phyloP scores from a whole-genome alignment of 2,888 invertebrate species.

The Yponomeuta malinellus region DNA sequence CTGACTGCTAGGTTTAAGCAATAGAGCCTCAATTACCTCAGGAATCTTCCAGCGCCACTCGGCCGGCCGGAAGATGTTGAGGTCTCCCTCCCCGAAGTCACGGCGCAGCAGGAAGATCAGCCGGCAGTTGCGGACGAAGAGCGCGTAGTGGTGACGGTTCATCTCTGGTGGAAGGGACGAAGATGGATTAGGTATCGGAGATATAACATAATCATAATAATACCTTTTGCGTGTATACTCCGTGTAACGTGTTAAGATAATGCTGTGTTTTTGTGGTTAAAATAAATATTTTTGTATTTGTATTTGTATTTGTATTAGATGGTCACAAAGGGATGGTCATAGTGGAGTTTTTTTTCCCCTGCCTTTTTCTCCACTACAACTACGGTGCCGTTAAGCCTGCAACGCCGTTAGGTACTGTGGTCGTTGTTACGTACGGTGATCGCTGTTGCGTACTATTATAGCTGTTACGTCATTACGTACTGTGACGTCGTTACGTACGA shows the following conservation, averaged over 20 bases:
- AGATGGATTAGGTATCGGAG: background rate
- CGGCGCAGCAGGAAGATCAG: slow-evolving; percentile 92
- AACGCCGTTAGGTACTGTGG: background rate
- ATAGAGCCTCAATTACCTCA: slow-evolving; percentile 73
- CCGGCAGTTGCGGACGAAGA: slow-evolving; percentile 97
- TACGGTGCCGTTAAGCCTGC: background rate
- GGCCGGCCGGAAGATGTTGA: slow-evolving; percentile 96
- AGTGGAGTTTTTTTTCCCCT: no score
- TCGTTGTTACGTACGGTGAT: background rate
- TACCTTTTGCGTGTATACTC: no score
- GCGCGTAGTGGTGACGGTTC: slow-evolving; percentile 99
- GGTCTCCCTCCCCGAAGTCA: slow-evolving; percentile 94
- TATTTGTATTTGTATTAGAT: no score
- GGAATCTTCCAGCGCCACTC: slow-evolving; percentile 99
- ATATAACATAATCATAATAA: no score
- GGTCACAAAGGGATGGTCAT: no score
- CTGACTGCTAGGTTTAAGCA: no score
- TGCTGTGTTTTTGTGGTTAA: no score
- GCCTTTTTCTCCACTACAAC: no score
- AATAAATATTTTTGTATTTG: no score
- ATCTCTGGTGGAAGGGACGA: slow-evolving; percentile 80
- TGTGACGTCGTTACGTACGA: background rate
- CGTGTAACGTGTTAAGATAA: no score
- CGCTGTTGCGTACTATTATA: background rate
- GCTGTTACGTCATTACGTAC: background rate